phyloP scores from a whole-genome alignment of 2,797 vertebrate genomes.

The Perodicticus potto region DNA sequence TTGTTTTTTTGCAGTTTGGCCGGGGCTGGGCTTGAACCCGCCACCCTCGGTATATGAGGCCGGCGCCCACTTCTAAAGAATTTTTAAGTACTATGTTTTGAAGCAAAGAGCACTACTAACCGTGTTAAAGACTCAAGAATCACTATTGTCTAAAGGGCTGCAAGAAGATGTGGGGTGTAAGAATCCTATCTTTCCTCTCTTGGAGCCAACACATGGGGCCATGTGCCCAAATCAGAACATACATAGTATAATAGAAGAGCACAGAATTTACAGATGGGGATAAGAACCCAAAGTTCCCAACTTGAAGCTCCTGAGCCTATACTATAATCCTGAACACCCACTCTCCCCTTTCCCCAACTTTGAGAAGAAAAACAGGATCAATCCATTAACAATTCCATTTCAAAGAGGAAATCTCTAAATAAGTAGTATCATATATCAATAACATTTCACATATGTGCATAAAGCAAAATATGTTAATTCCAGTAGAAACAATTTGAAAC shows the following conservation, averaged over 20 bases:
- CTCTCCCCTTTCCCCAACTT: not conserved
- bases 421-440: not conserved
- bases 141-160: not conserved
- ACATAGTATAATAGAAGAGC: not conserved
- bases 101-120: not conserved
- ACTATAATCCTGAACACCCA: not conserved
- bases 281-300: not conserved
- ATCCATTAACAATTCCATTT: not conserved
- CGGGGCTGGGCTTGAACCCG: no score
- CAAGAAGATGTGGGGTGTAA: not conserved
- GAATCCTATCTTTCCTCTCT: not conserved
- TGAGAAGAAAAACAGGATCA: not conserved
- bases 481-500: not conserved
- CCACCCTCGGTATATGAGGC: no score
- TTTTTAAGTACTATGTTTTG: not conserved
- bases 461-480: not conserved
- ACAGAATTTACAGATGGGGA: not conserved
- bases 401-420: conserved; percentile 3
- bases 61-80: not conserved
- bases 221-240: not conserved
- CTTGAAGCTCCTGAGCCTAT: not conserved
- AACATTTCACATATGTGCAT: not conserved
- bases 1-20: no score
- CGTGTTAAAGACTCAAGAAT: not conserved
- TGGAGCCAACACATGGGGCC: not conserved